phyloP scores from a whole-genome alignment of 2,888 invertebrate species.

The Teinopalpus imperialis region DNA sequence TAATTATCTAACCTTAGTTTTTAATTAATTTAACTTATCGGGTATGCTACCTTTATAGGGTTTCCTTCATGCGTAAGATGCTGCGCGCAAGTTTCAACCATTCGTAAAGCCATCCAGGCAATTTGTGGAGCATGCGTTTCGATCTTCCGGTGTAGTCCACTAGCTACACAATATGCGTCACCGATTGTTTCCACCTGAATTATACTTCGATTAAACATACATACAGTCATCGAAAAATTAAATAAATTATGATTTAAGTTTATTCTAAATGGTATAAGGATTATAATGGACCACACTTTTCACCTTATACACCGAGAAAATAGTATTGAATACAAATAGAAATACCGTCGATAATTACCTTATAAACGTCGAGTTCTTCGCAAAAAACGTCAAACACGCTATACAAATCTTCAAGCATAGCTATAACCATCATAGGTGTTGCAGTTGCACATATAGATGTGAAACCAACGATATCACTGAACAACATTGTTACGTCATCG shows the following conservation, averaged over 20 bases:
- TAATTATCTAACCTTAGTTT: too few relatives aligned
- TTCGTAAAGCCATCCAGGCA: conserved; percentile 97
- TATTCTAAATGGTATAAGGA: too few relatives aligned
- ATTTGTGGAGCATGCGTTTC: conserved; percentile 96
- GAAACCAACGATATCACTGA: conserved; percentile 98
- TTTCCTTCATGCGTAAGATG: conserved; percentile 96
- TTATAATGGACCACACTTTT: too few relatives aligned
- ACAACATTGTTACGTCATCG: conserved; percentile 96
- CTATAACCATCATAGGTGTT: conserved; percentile 97
- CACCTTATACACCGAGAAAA: too few relatives aligned
- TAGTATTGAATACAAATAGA: too few relatives aligned
- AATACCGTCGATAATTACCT: too few relatives aligned
- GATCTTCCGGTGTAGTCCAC: conserved; percentile 93
- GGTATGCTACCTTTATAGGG: conserved; percentile 90
- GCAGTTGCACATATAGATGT: conserved; percentile 97
- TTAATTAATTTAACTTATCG: too few relatives aligned
- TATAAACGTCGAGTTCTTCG: conserved; percentile 96
- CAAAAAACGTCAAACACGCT: conserved; percentile 96
- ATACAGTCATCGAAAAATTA: too few relatives aligned
- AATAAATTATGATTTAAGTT: too few relatives aligned
- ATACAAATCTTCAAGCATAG: conserved; percentile 96
- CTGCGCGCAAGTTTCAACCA: conserved; percentile 94
- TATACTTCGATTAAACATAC: too few relatives aligned
- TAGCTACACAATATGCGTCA: conserved; percentile 97
- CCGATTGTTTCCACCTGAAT: conserved; percentile 96